A percentile compares a stretch with the other conserved stretches of the same genome.
Evolutionary conservation across 2,888 invertebrate genomes (phyloP).

Genomic region (Cerastis rubricosa): DNA sequence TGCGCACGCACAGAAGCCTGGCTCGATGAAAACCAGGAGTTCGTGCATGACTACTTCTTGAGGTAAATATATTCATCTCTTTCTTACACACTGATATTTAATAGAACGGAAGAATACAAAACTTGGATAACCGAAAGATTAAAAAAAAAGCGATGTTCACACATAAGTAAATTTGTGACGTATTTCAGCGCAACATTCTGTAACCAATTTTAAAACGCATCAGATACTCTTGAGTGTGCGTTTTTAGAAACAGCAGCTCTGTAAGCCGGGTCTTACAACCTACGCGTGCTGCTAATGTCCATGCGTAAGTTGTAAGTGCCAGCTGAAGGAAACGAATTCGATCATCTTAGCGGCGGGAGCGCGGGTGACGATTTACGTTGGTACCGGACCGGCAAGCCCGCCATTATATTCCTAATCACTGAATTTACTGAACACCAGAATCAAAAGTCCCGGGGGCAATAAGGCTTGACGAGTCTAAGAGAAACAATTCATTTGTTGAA

Average conservation of each 20-base stretch:
- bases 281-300: conserved; percentile 16
- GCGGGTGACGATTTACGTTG: neutral
- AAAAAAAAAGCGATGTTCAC: neutral
- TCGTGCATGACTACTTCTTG: conserved; percentile 98
- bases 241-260: neutral
- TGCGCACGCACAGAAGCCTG: conserved; percentile 98
- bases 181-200: neutral
- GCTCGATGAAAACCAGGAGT: conserved; percentile 99
- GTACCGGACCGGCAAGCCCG: neutral
- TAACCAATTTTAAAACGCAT: neutral
- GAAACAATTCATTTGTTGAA: neutral
- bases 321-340: conserved; percentile 29
- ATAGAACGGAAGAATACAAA: neutral
- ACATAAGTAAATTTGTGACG: neutral
- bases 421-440: neutral
- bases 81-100: neutral
- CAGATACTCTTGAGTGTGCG: neutral
- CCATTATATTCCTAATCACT: neutral
- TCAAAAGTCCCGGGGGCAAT: neutral
- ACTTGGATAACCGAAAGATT: neutral
- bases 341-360: neutral
- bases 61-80: conserved; percentile 90
- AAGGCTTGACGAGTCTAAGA: neutral
- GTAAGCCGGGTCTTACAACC: conserved; percentile 53
- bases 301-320: conserved; percentile 54